phyloP scores from a whole-genome alignment of 1,140 invertebrate genomes.

The Drosophila orosa region DNA sequence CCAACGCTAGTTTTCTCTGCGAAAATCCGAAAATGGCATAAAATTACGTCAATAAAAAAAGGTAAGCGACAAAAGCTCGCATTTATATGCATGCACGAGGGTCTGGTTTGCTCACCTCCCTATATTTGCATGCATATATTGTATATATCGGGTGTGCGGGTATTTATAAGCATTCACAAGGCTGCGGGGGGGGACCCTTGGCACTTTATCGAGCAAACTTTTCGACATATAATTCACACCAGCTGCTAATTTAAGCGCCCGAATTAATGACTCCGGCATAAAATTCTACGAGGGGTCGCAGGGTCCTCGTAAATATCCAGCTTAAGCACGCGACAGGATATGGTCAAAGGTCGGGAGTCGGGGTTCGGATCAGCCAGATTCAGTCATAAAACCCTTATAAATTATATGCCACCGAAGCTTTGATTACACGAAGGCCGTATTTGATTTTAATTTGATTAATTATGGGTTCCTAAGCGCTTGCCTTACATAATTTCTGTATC shows the following conservation, averaged over 20 bases:
- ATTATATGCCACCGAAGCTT: conserved; percentile 25
- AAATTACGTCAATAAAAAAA: conserved; percentile 78
- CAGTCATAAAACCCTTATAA: conserved; percentile 47
- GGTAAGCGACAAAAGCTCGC: conserved; percentile 53
- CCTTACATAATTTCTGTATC: neutral
- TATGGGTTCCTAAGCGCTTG: conserved; percentile 1
- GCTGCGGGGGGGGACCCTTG: neutral
- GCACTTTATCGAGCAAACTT: conserved; percentile 78
- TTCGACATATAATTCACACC: conserved; percentile 76
- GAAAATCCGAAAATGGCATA: conserved; percentile 58
- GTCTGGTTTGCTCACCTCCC: conserved; percentile 7
- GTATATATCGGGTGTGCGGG: conserved; percentile 8
- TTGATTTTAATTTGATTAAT: conserved; percentile 33
- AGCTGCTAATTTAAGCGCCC: conserved; percentile 78
- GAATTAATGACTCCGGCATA: conserved; percentile 71
- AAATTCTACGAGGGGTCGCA: conserved; percentile 46
- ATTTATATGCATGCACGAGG: conserved; percentile 57
- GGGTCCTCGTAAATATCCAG: conserved; percentile 38
- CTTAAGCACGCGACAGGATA: conserved; percentile 41
- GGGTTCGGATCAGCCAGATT: conserved; percentile 29
- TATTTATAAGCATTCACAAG: conserved; percentile 14
- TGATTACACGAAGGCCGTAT: conserved; percentile 18
- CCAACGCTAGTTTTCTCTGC: conserved; percentile 48
- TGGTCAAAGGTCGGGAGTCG: conserved; percentile 42
- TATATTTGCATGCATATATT: conserved; percentile 25